Conservation (phyloP, 2,797 vertebrate genomes). For the Zalophus californianus region DNA sequence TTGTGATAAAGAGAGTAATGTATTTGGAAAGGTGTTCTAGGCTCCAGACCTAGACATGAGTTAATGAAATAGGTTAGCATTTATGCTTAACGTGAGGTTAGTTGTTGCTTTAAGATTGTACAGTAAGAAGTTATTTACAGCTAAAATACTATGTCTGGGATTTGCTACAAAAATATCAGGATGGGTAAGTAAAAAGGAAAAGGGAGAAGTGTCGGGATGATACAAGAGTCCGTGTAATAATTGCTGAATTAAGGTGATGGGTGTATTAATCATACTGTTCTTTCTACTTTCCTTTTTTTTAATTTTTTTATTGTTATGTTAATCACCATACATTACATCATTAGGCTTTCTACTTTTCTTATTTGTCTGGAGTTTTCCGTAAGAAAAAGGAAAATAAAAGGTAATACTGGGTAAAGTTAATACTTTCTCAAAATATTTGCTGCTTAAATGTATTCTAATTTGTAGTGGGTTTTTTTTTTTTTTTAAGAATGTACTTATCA, state of each 20-base stretch:
- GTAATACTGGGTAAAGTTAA: conserved; percentile 16
- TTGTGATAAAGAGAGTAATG: conserved; percentile 39
- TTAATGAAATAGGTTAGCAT: conserved; percentile 4
- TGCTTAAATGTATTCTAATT: conserved; percentile 39
- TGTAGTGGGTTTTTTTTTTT: not conserved
- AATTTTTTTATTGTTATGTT: too few species aligned
- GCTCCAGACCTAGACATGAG: not conserved
- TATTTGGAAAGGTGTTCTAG: conserved; percentile 36
- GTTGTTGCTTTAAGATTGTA: conserved; percentile 35
- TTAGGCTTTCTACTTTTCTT: not conserved
- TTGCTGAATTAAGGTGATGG: not conserved
- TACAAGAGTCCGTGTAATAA: not conserved
- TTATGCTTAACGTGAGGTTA: not conserved
- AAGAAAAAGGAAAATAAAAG: conserved; percentile 53
- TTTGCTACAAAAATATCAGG: conserved; percentile 7
- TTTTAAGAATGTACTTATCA: not conserved
- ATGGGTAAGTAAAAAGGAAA: not conserved
- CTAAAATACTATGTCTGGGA: conserved; percentile 50
- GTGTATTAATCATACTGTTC: not conserved
- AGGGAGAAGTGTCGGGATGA: not conserved
- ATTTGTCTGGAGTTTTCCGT: not conserved
- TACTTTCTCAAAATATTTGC: conserved; percentile 2
- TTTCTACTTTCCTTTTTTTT: not conserved
- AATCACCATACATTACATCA: too few species aligned
- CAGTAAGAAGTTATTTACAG: conserved; percentile 41